phyloP scores from a whole-genome alignment of 2,888 invertebrate species.

The Lasioglossum villosulum region DNA sequence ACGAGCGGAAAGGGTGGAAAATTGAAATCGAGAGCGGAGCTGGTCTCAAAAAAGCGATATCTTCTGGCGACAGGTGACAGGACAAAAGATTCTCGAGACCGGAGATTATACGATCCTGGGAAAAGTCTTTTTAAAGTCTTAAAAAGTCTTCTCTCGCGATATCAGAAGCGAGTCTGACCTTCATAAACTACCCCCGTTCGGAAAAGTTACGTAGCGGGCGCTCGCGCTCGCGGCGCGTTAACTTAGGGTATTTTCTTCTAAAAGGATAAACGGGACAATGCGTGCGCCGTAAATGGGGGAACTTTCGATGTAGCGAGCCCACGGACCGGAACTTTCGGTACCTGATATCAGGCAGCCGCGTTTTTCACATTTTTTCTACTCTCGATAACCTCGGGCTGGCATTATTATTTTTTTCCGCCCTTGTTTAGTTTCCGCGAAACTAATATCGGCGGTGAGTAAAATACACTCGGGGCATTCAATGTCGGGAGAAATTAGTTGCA shows the following conservation, averaged over 20 bases:
- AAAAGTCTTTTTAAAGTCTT: constrained; percentile 22
- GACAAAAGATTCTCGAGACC: not conserved
- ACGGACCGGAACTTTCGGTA: not conserved
- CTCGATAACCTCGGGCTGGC: not conserved
- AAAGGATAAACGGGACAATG: constrained; percentile 38
- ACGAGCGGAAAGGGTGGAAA: not conserved
- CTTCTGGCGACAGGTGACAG: not conserved
- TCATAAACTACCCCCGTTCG: constrained; percentile 32
- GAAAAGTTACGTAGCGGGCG: constrained; percentile 20
- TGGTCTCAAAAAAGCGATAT: not conserved
- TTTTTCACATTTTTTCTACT: not conserved
- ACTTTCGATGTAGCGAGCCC: constrained; percentile 5
- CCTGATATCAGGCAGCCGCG: constrained; percentile 7
- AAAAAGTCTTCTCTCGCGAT: not conserved
- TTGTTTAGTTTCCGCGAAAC: not conserved
- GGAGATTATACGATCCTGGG: not conserved
- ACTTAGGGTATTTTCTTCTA: constrained; percentile 40
- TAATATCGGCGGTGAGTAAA: not conserved
- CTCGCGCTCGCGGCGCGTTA: constrained; percentile 9
- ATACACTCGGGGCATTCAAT: no score
- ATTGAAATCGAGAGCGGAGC: constrained; percentile 11
- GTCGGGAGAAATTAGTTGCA: not conserved
- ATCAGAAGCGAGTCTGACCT: constrained; percentile 23
- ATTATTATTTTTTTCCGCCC: not conserved
- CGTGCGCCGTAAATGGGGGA: constrained; percentile 29